Base-by-base conservation (phyloP, 2,113 vertebrate species). In the Columbina picui region DNA sequence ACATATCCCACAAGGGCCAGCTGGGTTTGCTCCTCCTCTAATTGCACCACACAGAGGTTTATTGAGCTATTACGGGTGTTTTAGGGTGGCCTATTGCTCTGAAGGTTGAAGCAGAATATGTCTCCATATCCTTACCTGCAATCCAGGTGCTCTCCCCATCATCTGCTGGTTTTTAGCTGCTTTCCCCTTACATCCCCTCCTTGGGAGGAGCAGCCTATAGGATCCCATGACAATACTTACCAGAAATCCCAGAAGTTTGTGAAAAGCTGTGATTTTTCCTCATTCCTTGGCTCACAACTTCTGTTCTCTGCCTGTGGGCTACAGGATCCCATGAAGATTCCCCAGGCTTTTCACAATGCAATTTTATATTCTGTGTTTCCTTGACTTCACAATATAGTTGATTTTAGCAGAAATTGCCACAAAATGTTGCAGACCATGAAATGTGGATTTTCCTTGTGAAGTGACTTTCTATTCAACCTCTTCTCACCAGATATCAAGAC, bases 341-440 rank as follows among this genome's bases (percentile, higher is more conserved):
- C 47, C 59, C 29, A 63, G 50, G 83, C 86, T 86, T 92, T 93
- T 77, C 67, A 45, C 22, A 93, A 79, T 2, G 7, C 43, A 38
- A 22, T 80, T 85, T 76, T 65, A 47, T 61, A 74, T 80, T 74
- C 68, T 78, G 32, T 77, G 60, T 91, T 92, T 90, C 69, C 43
- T 75, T 91, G 34, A 36, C 55, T 78, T 26, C 56, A 90, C 64
- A 81, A 36, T 70, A 75, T 12, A 90, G 71, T 55, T 89, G 63
- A 59, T 63, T 93, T 95, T 84, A 81, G 91, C 47, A 95, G 60
- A 90, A 96, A 92, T 89, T 84, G 39, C 29, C 68, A 61, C 60
- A 41, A 92, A 93, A 95, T 20, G 9, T 89, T 81, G 80, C 73
- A 55, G 21, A 56, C 15, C 63, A 65, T 50, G 53, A 94, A 92